Evolutionary conservation across 2,888 invertebrate species (phyloP), one percentile per base, ranked within the genome.

Genomic region (Polymixis lichenea): DNA sequence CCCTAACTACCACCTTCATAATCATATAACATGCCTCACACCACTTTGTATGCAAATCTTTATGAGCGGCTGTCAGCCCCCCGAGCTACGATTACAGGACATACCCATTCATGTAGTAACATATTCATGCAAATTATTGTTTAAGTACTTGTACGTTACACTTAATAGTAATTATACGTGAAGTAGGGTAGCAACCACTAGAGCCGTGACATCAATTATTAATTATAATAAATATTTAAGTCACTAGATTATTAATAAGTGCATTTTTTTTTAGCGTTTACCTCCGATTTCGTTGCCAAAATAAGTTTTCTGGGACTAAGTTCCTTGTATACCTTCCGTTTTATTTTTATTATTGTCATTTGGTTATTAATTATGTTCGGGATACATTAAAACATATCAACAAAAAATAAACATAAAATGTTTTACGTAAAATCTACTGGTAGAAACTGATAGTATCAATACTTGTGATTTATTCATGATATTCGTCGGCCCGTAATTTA

Each of bases 121-220:
- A 75, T 78, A 71, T 72, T 78, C 46, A 87, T 85, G 86, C 64
- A 85, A 87, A 85, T 87, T 72, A 71, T 66, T 25, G 25, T 72
- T n/a, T n/a, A n/a, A n/a, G 32, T 70, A 53, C 51, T 66, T n/a
- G 49, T 67, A 49, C 67, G 38, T 17, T 25, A 64, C 38, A 53
- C 32, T 55, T 51, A 56, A 22, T 32, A 28, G 68, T 69, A 55
- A 67, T 67, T n/a, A 61, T 49, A 38, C 25, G 25, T 70, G 61
- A 51, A 66, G 38, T 71, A 5, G 56, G 62, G 77, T 66, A 49
- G n/a, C 32, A 17, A 32, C 32, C 19, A 25, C 67, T 49, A 56
- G 22, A 15, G 53, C 25, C 7, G 15, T 22, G 15, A 17, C 17
- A 56, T n/a, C 51, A 51, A n/a, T 19, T 28, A 8, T 11, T 67